phyloP scores from a whole-genome alignment of 2,888 invertebrate genomes.

The Colostygia pectinataria region DNA sequence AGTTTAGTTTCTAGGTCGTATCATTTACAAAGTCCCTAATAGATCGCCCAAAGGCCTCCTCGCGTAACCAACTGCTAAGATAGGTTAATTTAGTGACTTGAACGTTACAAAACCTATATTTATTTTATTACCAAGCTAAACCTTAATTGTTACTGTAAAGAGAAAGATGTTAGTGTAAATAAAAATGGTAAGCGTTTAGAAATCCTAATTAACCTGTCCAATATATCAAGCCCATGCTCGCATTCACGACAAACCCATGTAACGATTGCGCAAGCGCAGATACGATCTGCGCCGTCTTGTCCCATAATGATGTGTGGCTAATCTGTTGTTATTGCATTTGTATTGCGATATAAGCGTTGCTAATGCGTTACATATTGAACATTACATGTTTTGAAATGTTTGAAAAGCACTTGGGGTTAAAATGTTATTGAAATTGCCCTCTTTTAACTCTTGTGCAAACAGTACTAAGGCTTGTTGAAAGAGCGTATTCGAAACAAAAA shows the following conservation, averaged over 20 bases:
- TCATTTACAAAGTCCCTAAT: too few relatives aligned
- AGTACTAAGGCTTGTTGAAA: constrained; percentile 3
- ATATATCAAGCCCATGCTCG: constrained; percentile 18
- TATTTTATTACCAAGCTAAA: too few relatives aligned
- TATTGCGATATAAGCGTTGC: constrained; percentile 29
- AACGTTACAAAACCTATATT: too few relatives aligned
- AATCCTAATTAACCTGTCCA: constrained; percentile 30
- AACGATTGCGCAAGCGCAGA: constrained; percentile 31
- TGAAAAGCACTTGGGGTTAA: constrained; percentile 17
- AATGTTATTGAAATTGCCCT: constrained; percentile 13
- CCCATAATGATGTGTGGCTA: constrained; percentile 38
- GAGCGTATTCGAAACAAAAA: neutral
- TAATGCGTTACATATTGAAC: constrained; percentile 24
- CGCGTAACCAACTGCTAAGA: neutral
- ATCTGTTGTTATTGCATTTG: constrained; percentile 35
- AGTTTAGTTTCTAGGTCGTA: too few relatives aligned
- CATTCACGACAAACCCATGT: constrained; percentile 21
- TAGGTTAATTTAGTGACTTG: too few relatives aligned
- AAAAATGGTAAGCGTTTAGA: constrained; percentile 24
- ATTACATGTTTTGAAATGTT: constrained; percentile 32
- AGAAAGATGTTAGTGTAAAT: constrained; percentile 12
- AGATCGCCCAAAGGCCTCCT: too few relatives aligned
- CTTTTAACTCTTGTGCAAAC: constrained; percentile 6
- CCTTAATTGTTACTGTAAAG: constrained; percentile 5
- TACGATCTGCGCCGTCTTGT: constrained; percentile 27